Percentiles rank a stretch among this genome's conserved stretches.
Conservation (phyloP, 30 jellyfish, hydroid and myxozoan species). For the Cassiopea andromeda region DNA sequence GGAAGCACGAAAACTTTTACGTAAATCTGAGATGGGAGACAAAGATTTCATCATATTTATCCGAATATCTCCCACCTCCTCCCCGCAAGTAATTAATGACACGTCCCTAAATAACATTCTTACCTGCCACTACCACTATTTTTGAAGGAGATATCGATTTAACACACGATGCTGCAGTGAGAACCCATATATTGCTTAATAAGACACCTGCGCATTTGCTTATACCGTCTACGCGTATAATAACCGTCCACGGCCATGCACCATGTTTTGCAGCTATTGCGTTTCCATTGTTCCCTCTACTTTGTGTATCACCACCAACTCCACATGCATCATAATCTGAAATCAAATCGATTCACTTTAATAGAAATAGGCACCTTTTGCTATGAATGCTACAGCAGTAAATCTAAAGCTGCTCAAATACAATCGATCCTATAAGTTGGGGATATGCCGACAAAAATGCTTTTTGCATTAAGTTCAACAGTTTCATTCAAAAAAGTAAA, state of each 20-base stretch:
- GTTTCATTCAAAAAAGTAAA: too few species aligned
- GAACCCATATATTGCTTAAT: constrained; percentile 40
- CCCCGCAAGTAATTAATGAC: too few species aligned
- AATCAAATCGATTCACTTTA: background rate
- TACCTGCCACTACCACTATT: constrained; percentile 57
- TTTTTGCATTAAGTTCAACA: too few species aligned
- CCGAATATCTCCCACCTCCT: too few species aligned
- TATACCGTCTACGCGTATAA: constrained; percentile 26
- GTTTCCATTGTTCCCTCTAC: constrained; percentile 13
- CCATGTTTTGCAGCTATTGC: constrained; percentile 46
- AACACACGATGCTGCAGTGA: constrained; percentile 68
- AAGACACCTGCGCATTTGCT: constrained; percentile 43
- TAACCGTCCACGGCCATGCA: constrained; percentile 76
- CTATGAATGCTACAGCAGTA: too few species aligned
- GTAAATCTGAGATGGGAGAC: too few species aligned
- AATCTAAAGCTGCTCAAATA: too few species aligned
- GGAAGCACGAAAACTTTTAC: too few species aligned
- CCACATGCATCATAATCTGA: constrained; percentile 68
- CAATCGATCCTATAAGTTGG: too few species aligned
- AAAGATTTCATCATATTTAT: too few species aligned
- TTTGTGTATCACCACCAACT: constrained; percentile 67
- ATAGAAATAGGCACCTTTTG: too few species aligned
- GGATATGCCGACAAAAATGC: too few species aligned
- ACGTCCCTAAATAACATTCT: background rate
- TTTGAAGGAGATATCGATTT: background rate